Evolutionary conservation across 1,140 invertebrate genomes (phyloP).

Genomic region (Palaemon carinicauda): DNA sequence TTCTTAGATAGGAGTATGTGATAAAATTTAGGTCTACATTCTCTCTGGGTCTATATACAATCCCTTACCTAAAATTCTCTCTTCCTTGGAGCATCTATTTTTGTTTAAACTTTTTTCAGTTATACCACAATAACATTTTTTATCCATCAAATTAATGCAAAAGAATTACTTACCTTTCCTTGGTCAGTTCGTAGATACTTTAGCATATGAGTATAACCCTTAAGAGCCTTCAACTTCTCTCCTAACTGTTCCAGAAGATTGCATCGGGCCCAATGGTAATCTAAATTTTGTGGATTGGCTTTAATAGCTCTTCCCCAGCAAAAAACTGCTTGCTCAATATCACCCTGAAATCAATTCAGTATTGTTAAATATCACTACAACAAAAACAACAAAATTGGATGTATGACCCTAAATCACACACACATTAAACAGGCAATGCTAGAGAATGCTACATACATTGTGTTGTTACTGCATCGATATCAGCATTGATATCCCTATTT

Average conservation of each 20-base stretch:
- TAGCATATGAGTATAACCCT: slow-evolving; percentile 79
- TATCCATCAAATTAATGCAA: background rate
- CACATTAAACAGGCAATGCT: background rate
- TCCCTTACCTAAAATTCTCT: too few relatives aligned
- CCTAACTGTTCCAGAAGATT: slow-evolving; percentile 76
- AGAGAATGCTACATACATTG: background rate
- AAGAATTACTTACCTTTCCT: slow-evolving; percentile 64
- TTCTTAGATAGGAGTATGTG: too few relatives aligned
- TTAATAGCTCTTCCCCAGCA: slow-evolving; percentile 71
- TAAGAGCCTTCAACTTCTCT: slow-evolving; percentile 75
- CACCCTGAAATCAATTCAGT: background rate
- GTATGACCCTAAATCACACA: background rate
- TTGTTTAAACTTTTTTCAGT: too few relatives aligned
- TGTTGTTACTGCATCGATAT: too few relatives aligned
- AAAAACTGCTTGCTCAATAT: slow-evolving; percentile 56
- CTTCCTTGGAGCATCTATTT: too few relatives aligned
- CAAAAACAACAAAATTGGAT: too few relatives aligned
- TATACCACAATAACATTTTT: too few relatives aligned
- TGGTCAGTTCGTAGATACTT: slow-evolving; percentile 72
- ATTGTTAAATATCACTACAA: background rate
- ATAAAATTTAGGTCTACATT: too few relatives aligned
- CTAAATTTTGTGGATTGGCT: slow-evolving; percentile 74
- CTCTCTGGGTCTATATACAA: too few relatives aligned
- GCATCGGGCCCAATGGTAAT: slow-evolving; percentile 77
- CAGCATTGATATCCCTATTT: too few relatives aligned